Conservation (phyloP, 1,140 invertebrate genomes). For the Drosophila lacteicornis region DNA sequence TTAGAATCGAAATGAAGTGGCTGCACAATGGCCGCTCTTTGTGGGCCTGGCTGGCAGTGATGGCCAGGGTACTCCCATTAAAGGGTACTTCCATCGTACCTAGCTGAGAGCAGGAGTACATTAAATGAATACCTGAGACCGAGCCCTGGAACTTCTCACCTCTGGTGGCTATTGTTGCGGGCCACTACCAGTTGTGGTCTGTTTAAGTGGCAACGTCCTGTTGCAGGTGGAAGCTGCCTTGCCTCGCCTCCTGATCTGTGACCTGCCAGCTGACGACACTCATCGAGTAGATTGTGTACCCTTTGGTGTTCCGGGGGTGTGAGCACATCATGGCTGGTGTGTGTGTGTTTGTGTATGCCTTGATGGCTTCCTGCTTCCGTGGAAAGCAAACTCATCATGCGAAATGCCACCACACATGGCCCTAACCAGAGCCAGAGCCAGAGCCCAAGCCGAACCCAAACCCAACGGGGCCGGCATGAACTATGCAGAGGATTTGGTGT, state of each 20-base stretch:
- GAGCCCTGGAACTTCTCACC: background rate
- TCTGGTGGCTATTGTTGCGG: constrained; percentile 23
- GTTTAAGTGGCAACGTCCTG: constrained; percentile 73
- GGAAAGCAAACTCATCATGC: constrained; percentile 75
- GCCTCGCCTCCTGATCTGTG: constrained; percentile 24
- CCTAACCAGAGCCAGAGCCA: constrained; percentile 6
- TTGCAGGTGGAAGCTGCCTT: constrained; percentile 55
- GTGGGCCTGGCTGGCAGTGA: constrained; percentile 13
- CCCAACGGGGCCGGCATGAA: constrained; percentile 33
- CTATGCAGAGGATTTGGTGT: constrained; percentile 71
- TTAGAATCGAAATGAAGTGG: constrained; percentile 77
- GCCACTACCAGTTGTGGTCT: constrained; percentile 53
- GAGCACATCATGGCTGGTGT: constrained; percentile 5
- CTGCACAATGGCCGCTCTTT: constrained; percentile 30
- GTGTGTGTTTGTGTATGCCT: constrained; percentile 38
- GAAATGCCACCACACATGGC: constrained; percentile 52
- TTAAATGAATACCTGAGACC: background rate
- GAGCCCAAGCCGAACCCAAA: constrained; percentile 1
- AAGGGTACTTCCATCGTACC: background rate
- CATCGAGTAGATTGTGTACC: constrained; percentile 38
- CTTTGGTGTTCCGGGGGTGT: constrained; percentile 13
- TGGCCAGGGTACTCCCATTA: background rate
- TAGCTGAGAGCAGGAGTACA: background rate
- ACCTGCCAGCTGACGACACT: constrained; percentile 46
- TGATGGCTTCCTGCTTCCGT: constrained; percentile 80